These are phyloP conservation scores for Pionites leucogaster DNA, from an alignment of 2,113 vertebrate genomes.

Conservation along the genomic window DNA sequence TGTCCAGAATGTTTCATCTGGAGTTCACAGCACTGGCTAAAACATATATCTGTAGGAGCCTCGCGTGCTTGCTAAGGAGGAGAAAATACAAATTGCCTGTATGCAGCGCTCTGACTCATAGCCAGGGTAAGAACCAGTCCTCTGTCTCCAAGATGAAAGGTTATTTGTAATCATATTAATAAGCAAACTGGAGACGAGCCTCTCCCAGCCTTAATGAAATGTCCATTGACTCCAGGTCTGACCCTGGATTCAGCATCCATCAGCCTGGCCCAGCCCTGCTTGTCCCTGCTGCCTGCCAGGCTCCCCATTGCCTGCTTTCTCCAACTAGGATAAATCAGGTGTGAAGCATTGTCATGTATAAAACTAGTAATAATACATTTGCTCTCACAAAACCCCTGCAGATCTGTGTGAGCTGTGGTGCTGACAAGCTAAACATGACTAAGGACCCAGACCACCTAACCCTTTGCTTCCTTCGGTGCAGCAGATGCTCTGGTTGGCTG, in stretches of 20 bases:
- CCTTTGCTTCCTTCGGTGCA: background rate
- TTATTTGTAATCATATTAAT: background rate
- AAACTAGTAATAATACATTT: background rate
- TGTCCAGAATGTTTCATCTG: background rate
- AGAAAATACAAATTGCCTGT: background rate
- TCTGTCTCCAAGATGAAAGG: background rate
- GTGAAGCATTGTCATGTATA: accelerated
- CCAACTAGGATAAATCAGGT: background rate
- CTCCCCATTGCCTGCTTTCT: background rate
- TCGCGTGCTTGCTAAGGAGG: background rate
- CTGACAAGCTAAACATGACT: background rate
- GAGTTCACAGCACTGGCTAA: background rate
- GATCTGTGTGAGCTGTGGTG: background rate
- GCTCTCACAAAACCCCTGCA: background rate
- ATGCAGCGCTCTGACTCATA: background rate
- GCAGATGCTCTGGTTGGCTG: background rate
- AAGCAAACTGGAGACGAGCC: background rate
- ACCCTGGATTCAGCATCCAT: background rate
- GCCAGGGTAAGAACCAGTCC: background rate
- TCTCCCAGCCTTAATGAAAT: background rate
- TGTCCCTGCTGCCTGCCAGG: background rate
- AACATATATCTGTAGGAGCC: background rate
- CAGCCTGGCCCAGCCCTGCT: background rate
- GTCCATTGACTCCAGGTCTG: background rate
- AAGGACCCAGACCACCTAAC: background rate